Evolutionary conservation across 2,797 vertebrate species (phyloP).

Genomic region (Heterohyrax brucei): DNA sequence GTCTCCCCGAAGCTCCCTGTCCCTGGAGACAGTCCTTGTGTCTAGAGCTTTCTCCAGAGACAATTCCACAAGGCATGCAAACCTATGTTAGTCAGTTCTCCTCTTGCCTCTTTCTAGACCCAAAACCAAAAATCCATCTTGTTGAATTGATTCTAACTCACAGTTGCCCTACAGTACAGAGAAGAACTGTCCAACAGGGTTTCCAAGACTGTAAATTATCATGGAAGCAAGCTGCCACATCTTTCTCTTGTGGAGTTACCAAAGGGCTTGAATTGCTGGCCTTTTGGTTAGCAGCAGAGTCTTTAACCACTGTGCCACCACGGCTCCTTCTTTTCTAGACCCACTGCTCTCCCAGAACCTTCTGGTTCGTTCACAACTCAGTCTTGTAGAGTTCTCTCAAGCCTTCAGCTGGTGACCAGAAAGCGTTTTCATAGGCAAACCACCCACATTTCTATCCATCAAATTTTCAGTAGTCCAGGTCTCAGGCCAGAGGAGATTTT

Average conservation of each 20-base stretch:
- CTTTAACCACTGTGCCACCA: no score
- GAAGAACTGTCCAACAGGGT: no score
- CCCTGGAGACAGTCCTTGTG: background rate
- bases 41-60: background rate
- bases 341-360: background rate
- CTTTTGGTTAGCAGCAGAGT: no score
- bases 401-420: background rate
- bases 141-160: no score
- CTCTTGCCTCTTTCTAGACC: background rate
- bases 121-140: no score
- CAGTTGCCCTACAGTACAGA: no score
- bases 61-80: background rate
- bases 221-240: no score
- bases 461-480: constrained; percentile 51
- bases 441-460: background rate
- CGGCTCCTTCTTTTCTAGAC: no score
- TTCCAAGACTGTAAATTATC: no score
- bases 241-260: no score
- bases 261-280: no score
- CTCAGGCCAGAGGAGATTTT: background rate
- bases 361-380: background rate
- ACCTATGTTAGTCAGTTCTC: background rate
- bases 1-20: background rate
- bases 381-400: background rate
- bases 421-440: constrained; percentile 51